A percentile compares a stretch with the other conserved stretches of the same genome.
Evolutionary conservation across 1,140 invertebrate species (phyloP).

Genomic region (Coelopa frigida): DNA sequence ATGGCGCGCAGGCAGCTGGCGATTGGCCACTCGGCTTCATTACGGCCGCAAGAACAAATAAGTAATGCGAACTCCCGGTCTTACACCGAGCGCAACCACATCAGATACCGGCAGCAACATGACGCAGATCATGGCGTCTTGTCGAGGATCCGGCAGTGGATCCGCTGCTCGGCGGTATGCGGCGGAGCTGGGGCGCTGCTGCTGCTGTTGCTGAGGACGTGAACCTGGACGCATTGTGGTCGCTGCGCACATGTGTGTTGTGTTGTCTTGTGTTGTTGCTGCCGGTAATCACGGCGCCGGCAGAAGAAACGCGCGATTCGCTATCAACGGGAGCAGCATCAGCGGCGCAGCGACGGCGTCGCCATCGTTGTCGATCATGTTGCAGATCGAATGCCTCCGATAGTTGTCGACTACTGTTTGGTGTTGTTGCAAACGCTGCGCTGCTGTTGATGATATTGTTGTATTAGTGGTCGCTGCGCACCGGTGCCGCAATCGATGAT

Average conservation of each 20-base stretch:
- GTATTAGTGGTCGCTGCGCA: conserved; percentile 6
- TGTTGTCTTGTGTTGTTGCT: no score
- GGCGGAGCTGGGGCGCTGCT: conserved; percentile 7
- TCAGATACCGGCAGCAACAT: neutral
- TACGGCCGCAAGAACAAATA: conserved; percentile 13
- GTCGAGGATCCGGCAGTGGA: neutral
- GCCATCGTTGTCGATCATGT: no score
- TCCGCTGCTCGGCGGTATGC: neutral
- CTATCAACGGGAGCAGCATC: no score
- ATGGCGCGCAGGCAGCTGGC: no score
- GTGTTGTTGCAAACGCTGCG: neutral
- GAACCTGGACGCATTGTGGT: neutral
- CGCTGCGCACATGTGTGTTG: neutral
- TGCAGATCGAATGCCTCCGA: no score
- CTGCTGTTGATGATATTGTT: neutral
- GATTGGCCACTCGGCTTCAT: conserved; percentile 4
- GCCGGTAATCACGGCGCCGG: no score
- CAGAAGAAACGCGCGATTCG: no score
- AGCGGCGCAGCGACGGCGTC: no score
- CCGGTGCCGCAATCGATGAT: neutral
- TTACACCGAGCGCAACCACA: conserved; percentile 12
- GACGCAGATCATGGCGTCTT: neutral
- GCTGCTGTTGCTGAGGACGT: conserved; percentile 8
- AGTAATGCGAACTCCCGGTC: conserved; percentile 14
- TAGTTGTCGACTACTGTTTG: neutral